Evolutionary conservation across 2,113 vertebrate species (phyloP), one percentile per base, ranked within the genome.

Genomic region (Ammodytes marinus): DNA sequence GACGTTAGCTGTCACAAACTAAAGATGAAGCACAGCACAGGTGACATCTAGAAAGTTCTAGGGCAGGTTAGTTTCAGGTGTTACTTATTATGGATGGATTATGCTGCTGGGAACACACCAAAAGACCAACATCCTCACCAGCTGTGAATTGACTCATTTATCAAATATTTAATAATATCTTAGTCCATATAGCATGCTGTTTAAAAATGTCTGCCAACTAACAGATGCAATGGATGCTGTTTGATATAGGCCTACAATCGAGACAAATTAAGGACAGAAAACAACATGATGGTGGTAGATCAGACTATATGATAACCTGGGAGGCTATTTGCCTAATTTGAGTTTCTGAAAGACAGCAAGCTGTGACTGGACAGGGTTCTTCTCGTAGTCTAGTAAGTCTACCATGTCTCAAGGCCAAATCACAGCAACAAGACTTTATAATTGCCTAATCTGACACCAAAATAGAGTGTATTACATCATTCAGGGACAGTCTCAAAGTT

Each of bases 111-210:
- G 37, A 55, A 52, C 40, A 77, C 52, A 13, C 47, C 59, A 39
- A 63, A 75, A 71, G 69, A 61, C 55, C 39, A 40, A 74, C 46
- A 75, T 70, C 66, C 54, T 7, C 76, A 70, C 19, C 8, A 13
- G 71, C 74, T 82, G 69, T 43, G 53, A 69, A 54, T 55, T 68
- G 73, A 82, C 37, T 90, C 81, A 82, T 61, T 27, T 68, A 83
- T 82, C 67, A 61, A 57, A 79, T 55, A 39, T 52, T 88, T 11
- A 78, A 69, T 81, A 42, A 71, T 72, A 85, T 37, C 42, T 19
- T 52, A 58, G 19, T 61, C 82, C 50, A 74, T 61, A 55, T 8
- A 52, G 64, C 45, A 61, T 49, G 15, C 27, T 73, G 68, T 74
- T 72, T 5, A 76, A 8, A 79, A 8, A 79, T 80, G 50, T 59